A percentile compares a stretch with the other conserved stretches of the same genome.
Conservation (phyloP, 1,140 invertebrate species). For the Procambarus clarkii region DNA sequence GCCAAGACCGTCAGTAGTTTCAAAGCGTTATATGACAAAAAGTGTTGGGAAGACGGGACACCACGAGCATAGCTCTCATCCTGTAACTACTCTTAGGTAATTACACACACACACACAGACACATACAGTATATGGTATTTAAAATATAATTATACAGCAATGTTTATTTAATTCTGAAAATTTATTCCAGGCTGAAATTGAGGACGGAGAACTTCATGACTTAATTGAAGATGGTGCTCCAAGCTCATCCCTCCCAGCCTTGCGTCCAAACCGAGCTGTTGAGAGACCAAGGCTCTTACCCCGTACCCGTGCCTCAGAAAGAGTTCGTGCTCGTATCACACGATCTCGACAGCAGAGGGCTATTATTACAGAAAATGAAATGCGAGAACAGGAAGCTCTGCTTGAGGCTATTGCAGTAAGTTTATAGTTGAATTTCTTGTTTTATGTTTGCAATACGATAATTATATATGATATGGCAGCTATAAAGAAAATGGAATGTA, state of each 20-base stretch:
- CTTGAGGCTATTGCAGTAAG: slow-evolving; percentile 63
- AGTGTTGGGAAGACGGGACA: too few species aligned
- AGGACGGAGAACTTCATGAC: slow-evolving; percentile 46
- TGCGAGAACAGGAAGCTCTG: slow-evolving; percentile 34
- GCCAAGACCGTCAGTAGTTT: too few species aligned
- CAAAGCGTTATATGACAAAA: too few species aligned
- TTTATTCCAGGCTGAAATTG: slow-evolving; percentile 47
- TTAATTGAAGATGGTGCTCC: slow-evolving; percentile 61
- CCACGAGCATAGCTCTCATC: too few species aligned
- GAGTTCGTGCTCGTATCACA: slow-evolving; percentile 69
- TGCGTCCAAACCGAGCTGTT: slow-evolving; percentile 47
- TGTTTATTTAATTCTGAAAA: neutral
- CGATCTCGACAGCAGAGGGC: slow-evolving; percentile 59
- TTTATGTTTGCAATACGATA: too few species aligned
- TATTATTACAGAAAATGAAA: slow-evolving; percentile 7
- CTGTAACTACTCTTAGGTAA: too few species aligned
- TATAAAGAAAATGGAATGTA: too few species aligned
- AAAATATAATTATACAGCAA: too few species aligned
- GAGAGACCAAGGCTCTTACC: slow-evolving; percentile 57
- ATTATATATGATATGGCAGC: too few species aligned
- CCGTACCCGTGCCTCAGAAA: slow-evolving; percentile 64
- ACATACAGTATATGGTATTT: too few species aligned
- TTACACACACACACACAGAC: too few species aligned
- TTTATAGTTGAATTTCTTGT: neutral
- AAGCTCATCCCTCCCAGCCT: slow-evolving; percentile 52